Base-by-base conservation (phyloP, 2,797 vertebrate genomes). In the Thalassophryne amazonica region DNA sequence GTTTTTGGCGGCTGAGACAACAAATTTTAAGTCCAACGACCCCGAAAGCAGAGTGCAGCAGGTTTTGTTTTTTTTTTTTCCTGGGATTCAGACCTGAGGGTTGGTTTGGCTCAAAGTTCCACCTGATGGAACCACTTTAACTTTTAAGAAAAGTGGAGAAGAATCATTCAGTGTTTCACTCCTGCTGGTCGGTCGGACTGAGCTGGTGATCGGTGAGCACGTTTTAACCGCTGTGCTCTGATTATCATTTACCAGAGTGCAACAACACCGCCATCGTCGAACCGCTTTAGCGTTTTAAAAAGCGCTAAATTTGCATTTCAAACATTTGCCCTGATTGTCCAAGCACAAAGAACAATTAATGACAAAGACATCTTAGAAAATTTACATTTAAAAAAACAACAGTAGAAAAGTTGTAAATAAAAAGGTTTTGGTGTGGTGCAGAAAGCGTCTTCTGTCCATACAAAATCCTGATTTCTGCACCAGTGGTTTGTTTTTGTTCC, bases 11-110 rank as follows among this genome's bases (percentile, higher is more conserved):
- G n/a, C n/a, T n/a, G n/a, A n/a, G n/a, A n/a, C n/a, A n/a, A n/a
- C n/a, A n/a, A n/a, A n/a, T n/a, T n/a, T n/a, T n/a, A n/a, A n/a
- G n/a, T n/a, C n/a, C n/a, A n/a, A n/a, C n/a, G n/a, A n/a, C n/a
- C n/a, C n/a, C n/a, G n/a, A n/a, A n/a, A n/a, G n/a, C n/a, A n/a
- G n/a, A n/a, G n/a, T n/a, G n/a, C n/a, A n/a, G n/a, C n/a, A n/a
- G n/a, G n/a, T n/a, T n/a, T n/a, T n/a, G n/a, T n/a, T n/a, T n/a
- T n/a, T n/a, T n/a, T n/a, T 28, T n/a, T n/a, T 25, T 12, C 2
- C 12, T 6, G n/a, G 54, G 69, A 62, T 65, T 76, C 67, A 28
- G 25, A 73, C 76, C 76, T 81, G 81, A 84, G 76, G 53, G 51
- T 41, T 71, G 5, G 10, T 16, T 16, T 39, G 23, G 37, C 27